These are phyloP conservation scores for Melipona beecheii DNA, from an alignment of 2,888 invertebrate genomes.

Conservation along the genomic window DNA sequence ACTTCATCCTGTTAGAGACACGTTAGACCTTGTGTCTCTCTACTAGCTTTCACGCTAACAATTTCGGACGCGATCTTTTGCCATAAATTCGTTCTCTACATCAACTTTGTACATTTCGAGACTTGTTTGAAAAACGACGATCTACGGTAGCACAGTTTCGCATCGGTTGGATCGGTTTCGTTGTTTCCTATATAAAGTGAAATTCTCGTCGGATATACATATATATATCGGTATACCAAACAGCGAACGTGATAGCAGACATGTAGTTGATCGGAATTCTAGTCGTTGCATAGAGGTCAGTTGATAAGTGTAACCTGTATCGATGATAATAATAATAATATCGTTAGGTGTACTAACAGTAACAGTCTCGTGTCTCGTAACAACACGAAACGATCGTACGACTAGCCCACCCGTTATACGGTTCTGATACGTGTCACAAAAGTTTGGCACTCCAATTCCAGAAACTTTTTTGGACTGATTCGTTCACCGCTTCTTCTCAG, in stretches of 20 bases:
- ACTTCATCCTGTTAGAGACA: too few species aligned
- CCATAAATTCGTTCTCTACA: background rate
- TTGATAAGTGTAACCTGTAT: conserved; percentile 44
- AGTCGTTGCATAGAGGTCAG: conserved; percentile 48
- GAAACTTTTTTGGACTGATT: background rate
- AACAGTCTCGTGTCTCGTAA: conserved; percentile 2
- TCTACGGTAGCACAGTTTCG: background rate
- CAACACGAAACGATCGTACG: conserved; percentile 20
- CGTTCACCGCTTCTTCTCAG: background rate
- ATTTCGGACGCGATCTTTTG: background rate
- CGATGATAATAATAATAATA: conserved; percentile 24
- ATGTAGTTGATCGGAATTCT: conserved; percentile 42
- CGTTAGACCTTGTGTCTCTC: background rate
- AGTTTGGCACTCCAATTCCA: conserved; percentile 6
- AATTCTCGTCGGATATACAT: conserved; percentile 41
- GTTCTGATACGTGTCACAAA: conserved; percentile 13
- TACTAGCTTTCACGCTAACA: background rate
- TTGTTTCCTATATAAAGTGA: conserved; percentile 47
- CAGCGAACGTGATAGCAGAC: conserved; percentile 34
- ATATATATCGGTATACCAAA: conserved; percentile 30
- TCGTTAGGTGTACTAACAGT: conserved; percentile 39
- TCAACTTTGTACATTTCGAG: background rate
- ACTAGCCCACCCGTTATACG: conserved; percentile 23
- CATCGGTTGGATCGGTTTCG: conserved; percentile 15
- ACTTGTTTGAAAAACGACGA: background rate